Percentiles rank a stretch among this genome's conserved stretches.
Evolutionary conservation across 2,113 vertebrate genomes (phyloP).

Genomic region (Dryoscopus gambensis): DNA sequence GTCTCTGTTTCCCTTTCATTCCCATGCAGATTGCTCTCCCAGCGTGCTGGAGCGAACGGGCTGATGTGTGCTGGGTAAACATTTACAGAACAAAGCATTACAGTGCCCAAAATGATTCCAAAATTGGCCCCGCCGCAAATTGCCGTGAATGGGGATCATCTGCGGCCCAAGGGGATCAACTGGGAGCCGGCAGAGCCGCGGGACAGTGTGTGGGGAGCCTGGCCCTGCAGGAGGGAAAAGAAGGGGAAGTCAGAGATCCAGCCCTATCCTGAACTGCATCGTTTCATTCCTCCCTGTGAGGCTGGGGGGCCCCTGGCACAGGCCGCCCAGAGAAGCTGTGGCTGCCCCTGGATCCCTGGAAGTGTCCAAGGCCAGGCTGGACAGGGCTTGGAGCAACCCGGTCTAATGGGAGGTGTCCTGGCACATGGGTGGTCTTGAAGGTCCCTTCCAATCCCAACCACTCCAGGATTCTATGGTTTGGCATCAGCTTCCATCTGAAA

Average conservation of each 20-base stretch:
- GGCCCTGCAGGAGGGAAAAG: not conserved
- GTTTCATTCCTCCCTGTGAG: not conserved
- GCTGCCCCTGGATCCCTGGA: not conserved
- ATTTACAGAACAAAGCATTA: not conserved
- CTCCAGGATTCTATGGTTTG: not conserved
- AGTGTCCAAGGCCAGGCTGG: not conserved
- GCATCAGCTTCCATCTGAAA: not conserved
- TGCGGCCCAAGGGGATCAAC: not conserved
- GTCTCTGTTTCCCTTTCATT: not conserved
- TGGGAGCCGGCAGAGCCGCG: not conserved
- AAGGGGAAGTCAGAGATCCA: not conserved
- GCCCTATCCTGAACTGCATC: not conserved
- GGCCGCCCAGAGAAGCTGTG: not conserved
- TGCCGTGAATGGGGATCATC: not conserved
- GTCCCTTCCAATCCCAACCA: not conserved
- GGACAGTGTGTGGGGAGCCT: not conserved
- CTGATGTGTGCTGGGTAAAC: not conserved
- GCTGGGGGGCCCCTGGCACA: not conserved
- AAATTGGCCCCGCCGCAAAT: not conserved
- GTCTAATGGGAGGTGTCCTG: accelerated
- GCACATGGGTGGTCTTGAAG: accelerated
- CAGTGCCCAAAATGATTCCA: not conserved
- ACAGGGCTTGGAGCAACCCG: accelerated
- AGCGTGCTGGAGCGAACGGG: not conserved
- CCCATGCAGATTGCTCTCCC: not conserved